Conservation (phyloP, 2,113 vertebrate genomes). For the Castor canadensis region DNA sequence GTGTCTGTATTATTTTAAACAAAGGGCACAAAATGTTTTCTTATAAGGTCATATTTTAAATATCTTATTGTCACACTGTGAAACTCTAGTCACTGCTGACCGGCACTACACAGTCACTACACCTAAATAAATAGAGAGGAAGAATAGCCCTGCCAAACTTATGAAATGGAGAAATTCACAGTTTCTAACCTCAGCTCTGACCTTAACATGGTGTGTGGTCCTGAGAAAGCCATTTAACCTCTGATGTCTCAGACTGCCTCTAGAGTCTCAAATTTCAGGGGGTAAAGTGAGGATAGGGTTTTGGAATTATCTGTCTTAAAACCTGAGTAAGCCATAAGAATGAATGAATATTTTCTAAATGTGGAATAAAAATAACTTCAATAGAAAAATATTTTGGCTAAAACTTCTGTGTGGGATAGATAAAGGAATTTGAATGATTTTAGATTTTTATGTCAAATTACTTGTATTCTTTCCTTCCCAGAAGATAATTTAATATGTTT, state of each 20-base stretch:
- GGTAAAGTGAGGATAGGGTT: slow-evolving; percentile 67
- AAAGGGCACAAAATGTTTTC: slow-evolving; percentile 67
- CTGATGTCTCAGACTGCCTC: slow-evolving; percentile 57
- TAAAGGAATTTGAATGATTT: slow-evolving; percentile 56
- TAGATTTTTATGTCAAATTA: slow-evolving; percentile 54
- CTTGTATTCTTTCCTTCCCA: slow-evolving; percentile 45
- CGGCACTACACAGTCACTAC: slow-evolving; percentile 38
- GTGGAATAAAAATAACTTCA: slow-evolving; percentile 61
- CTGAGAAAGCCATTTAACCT: slow-evolving; percentile 75
- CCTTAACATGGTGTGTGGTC: slow-evolving; percentile 75
- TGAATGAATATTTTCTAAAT: slow-evolving; percentile 64
- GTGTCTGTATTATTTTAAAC: slow-evolving; percentile 64
- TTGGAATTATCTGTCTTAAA: slow-evolving; percentile 67
- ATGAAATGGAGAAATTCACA: slow-evolving; percentile 51
- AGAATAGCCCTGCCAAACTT: slow-evolving; percentile 45
- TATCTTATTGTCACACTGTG: slow-evolving; percentile 67
- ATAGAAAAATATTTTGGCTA: slow-evolving; percentile 60
- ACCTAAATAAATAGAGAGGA: slow-evolving; percentile 74
- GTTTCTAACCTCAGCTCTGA: slow-evolving; percentile 68
- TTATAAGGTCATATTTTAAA: slow-evolving; percentile 71
- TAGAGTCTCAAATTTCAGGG: slow-evolving; percentile 67
- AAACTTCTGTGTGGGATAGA: not conserved
- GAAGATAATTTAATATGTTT: slow-evolving; percentile 24
- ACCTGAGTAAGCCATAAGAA: slow-evolving; percentile 47
- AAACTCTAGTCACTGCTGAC: slow-evolving; percentile 42